A percentile compares a stretch with the other conserved stretches of the same genome.
phyloP scores from a whole-genome alignment of 2,113 vertebrate genomes.

The Panurus biarmicus region DNA sequence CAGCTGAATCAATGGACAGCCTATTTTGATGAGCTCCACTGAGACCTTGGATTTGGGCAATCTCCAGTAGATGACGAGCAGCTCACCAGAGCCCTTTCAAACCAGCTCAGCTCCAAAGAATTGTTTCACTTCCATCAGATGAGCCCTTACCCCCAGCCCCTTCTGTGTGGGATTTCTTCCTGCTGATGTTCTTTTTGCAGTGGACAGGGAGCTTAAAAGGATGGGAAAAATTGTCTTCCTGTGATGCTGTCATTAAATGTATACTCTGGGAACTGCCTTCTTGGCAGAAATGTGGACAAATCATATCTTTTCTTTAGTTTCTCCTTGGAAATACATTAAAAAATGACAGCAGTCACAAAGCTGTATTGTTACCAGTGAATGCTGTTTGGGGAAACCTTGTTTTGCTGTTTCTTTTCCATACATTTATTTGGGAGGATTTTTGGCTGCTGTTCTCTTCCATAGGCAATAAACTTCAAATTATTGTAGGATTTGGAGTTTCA shows the following conservation, averaged over 20 bases:
- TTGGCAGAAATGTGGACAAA: not conserved
- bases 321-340: not conserved
- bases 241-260: not conserved
- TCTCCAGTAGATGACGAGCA: not conserved
- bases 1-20: not conserved
- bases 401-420: not conserved
- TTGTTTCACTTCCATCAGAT: not conserved
- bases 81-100: not conserved
- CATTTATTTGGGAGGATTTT: not conserved
- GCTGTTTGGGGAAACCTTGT: not conserved
- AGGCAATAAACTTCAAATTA: not conserved
- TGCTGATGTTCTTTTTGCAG: not conserved
- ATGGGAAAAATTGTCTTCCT: not conserved
- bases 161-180: conserved; percentile 11
- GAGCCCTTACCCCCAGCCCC: not conserved
- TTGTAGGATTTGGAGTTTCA: not conserved
- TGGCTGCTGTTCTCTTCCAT: not conserved
- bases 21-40: not conserved
- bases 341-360: not conserved
- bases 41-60: not conserved
- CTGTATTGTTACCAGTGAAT: not conserved
- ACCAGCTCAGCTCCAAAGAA: not conserved
- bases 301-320: not conserved
- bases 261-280: not conserved
- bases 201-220: not conserved